Evolutionary conservation across 2,113 vertebrate species (phyloP).

Genomic region (Myanophis thanlyinensis): DNA sequence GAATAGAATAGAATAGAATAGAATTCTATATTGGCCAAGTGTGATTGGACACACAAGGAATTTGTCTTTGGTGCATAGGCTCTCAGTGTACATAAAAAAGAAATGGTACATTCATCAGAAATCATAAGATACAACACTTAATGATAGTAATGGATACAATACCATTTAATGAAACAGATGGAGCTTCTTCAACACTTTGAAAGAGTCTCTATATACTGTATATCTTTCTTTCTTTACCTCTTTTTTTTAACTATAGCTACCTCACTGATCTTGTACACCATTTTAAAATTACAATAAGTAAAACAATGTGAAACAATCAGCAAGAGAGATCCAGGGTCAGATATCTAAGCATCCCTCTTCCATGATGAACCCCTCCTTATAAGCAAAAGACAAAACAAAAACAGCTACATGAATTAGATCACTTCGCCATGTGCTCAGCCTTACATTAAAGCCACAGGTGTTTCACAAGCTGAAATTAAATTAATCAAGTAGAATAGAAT

Average conservation of each 20-base stretch:
- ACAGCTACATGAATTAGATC: neutral
- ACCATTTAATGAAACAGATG: neutral
- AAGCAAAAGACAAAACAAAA: neutral
- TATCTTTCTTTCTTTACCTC: neutral
- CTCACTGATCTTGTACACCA: neutral
- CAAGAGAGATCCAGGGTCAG: neutral
- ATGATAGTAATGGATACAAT: no score
- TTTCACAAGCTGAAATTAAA: no score
- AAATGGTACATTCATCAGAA: no score
- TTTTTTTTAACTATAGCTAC: neutral
- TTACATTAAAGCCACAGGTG: neutral
- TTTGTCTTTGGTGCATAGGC: no score
- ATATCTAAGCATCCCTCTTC: neutral
- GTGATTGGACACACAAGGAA: no score
- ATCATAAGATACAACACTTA: no score
- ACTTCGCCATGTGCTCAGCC: neutral
- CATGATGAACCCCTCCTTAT: neutral
- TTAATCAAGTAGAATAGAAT: no score
- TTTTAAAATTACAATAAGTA: neutral
- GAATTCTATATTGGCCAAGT: no score
- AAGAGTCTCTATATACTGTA: no score
- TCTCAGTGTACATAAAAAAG: no score
- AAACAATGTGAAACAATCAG: neutral
- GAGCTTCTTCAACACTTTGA: neutral
- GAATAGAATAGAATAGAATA: no score